phyloP scores from a whole-genome alignment of 2,888 invertebrate species.

The Vesta saturnalis region DNA sequence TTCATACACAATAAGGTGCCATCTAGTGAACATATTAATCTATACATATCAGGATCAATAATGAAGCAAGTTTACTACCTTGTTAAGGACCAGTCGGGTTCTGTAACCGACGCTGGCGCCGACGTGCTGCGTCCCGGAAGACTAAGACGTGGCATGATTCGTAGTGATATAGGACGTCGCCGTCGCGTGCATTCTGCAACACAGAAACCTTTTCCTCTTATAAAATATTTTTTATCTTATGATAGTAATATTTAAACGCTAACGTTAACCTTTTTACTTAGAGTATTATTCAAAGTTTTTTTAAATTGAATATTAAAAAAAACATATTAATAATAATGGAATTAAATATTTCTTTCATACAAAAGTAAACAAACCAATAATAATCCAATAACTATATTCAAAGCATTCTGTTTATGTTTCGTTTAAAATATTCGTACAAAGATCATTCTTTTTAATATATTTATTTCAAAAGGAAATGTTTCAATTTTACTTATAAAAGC shows the following conservation, averaged over 20 bases:
- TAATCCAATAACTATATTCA: too few relatives aligned
- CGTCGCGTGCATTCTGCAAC: slow-evolving; percentile 63
- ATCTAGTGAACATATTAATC: not conserved
- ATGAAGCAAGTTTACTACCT: slow-evolving; percentile 56
- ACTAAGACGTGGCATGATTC: slow-evolving; percentile 64
- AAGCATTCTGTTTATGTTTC: too few relatives aligned
- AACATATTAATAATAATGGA: slow-evolving; percentile 46
- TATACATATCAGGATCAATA: not conserved
- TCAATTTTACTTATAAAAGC: not conserved
- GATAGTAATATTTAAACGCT: too few relatives aligned
- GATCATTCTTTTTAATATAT: too few relatives aligned
- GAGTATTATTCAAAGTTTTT: too few relatives aligned
- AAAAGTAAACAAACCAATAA: too few relatives aligned
- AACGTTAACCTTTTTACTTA: too few relatives aligned
- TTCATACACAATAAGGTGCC: too few relatives aligned
- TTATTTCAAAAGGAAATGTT: too few relatives aligned
- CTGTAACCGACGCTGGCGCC: slow-evolving; percentile 61
- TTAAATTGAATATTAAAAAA: not conserved
- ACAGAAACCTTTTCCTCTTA: not conserved
- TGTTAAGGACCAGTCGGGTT: slow-evolving; percentile 63
- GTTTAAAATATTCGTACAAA: too few relatives aligned
- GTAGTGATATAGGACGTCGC: slow-evolving; percentile 64
- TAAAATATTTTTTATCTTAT: too few relatives aligned
- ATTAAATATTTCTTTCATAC: not conserved
- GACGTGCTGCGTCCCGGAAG: slow-evolving; percentile 62